A percentile compares a stretch with the other conserved stretches of the same genome.
Evolutionary conservation across 2,888 invertebrate genomes (phyloP).

Genomic region (Cantharis nigra): DNA sequence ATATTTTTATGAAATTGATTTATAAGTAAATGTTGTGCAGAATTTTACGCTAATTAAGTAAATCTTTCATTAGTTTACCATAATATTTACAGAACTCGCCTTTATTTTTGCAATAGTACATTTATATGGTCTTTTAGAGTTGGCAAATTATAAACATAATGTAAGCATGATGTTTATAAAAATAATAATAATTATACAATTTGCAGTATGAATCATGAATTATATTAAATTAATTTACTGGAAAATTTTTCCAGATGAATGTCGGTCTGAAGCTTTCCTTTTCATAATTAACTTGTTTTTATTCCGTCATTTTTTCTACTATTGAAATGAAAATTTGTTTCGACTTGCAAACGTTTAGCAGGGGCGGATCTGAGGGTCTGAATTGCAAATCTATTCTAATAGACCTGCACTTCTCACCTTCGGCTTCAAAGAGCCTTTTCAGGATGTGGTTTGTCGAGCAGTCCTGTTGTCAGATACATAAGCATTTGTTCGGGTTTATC

Average conservation of each 20-base stretch:
- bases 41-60: background rate
- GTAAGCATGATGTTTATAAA: background rate
- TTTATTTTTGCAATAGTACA: background rate
- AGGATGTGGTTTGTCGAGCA: background rate
- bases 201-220: background rate
- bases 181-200: background rate
- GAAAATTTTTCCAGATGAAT: background rate
- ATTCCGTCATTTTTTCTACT: background rate
- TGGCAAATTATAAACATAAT: background rate
- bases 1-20: background rate
- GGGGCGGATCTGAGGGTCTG: background rate
- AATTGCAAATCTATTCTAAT: background rate
- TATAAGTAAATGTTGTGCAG: background rate
- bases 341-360: background rate
- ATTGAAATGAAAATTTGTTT: background rate
- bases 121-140: background rate
- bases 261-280: background rate
- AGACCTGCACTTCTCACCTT: background rate
- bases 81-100: background rate
- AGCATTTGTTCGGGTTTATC: no score
- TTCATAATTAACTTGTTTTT: background rate
- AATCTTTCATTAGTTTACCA: background rate
- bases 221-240: background rate
- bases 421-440: background rate
- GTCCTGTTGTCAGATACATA: background rate